phyloP scores from a whole-genome alignment of 2,113 vertebrate genomes.

The Cichladusa arquata region DNA sequence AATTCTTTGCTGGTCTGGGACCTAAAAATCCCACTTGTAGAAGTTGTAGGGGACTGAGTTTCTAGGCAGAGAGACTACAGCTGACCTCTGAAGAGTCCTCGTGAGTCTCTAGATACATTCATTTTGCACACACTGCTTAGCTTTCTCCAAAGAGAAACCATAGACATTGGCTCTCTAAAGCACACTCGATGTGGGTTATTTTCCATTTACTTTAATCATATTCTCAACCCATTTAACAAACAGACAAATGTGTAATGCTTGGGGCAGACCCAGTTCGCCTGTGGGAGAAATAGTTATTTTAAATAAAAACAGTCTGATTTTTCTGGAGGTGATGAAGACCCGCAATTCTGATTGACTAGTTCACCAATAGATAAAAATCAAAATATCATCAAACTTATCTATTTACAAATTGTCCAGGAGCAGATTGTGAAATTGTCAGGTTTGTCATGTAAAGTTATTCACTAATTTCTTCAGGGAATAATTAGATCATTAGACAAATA shows the following conservation, averaged over 20 bases:
- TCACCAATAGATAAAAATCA: conserved; percentile 67
- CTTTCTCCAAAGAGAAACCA: neutral
- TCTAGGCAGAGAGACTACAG: neutral
- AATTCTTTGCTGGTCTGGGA: neutral
- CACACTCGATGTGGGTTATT: neutral
- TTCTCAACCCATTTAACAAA: conserved; percentile 54
- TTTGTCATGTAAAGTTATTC: conserved; percentile 69
- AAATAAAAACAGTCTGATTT: conserved; percentile 57
- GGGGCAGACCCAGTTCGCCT: conserved; percentile 63
- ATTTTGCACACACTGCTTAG: neutral
- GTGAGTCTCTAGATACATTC: neutral
- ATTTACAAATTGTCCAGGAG: conserved; percentile 66
- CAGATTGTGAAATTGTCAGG: conserved; percentile 66
- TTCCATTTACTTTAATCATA: conserved; percentile 56
- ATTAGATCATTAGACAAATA: conserved; percentile 65
- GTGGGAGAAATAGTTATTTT: conserved; percentile 56
- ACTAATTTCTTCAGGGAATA: conserved; percentile 69
- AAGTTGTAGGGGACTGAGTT: neutral
- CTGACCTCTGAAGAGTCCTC: neutral
- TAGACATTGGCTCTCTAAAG: neutral
- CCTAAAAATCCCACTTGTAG: neutral
- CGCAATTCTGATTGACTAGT: conserved; percentile 67
- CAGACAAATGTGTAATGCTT: conserved; percentile 58
- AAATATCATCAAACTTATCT: conserved; percentile 69
- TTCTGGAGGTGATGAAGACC: conserved; percentile 61